Conservation (phyloP, 1,140 invertebrate species). For the Aphelenchoides besseyi region DNA sequence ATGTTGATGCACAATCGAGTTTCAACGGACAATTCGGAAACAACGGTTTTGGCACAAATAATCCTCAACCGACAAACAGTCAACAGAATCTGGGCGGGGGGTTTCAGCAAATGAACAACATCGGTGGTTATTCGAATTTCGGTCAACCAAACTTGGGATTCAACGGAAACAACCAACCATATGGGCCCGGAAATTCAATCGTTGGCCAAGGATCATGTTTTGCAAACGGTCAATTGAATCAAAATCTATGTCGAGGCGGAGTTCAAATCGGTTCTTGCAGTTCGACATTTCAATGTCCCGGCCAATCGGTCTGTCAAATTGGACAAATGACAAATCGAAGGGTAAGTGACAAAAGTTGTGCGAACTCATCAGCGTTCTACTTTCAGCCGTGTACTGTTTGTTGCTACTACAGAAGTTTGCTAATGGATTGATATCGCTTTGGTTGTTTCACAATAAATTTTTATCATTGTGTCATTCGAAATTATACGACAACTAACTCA, state of each 20-base stretch:
- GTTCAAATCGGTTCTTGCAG: slow-evolving; percentile 59
- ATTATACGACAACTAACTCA: too few species aligned
- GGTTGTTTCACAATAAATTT: too few species aligned
- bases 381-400: not conserved
- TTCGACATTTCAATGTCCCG: slow-evolving; percentile 56
- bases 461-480: too few species aligned
- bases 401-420: not conserved
- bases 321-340: slow-evolving; percentile 37
- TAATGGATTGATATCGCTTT: not conserved
- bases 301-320: slow-evolving; percentile 57
- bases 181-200: not conserved
- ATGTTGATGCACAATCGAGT: not conserved
- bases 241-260: slow-evolving; percentile 19
- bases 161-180: not conserved
- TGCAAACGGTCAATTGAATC: not conserved
- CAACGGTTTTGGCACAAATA: not conserved
- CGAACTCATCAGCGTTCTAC: not conserved
- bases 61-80: not conserved
- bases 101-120: not conserved
- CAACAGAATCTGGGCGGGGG: not conserved
- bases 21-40: not conserved
- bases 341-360: slow-evolving; percentile 24
- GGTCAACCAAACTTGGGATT: not conserved
- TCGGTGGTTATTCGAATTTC: not conserved
- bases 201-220: not conserved